A percentile compares a stretch with the other conserved stretches of the same genome.
Evolutionary conservation across 2,797 vertebrate genomes (phyloP).

Genomic region (Anguilla anguilla): DNA sequence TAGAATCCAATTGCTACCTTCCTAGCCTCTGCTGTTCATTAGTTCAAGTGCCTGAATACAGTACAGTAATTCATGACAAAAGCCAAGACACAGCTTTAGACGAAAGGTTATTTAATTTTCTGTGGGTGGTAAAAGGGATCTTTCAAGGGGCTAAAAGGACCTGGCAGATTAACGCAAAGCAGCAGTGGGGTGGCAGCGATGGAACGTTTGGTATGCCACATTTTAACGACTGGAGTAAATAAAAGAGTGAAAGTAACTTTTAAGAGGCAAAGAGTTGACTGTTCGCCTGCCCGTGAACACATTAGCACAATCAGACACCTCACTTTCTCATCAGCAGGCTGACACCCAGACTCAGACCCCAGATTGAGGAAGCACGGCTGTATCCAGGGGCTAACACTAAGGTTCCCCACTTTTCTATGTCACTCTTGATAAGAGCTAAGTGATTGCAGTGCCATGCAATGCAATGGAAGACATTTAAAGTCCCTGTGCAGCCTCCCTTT

Average conservation of each 20-base stretch:
- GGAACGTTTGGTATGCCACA: not conserved
- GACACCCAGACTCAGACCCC: not conserved
- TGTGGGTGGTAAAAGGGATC: not conserved
- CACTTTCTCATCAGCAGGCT: not conserved
- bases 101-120: not conserved
- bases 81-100: not conserved
- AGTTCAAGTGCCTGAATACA: not conserved
- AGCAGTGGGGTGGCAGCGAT: no score
- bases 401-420: not conserved
- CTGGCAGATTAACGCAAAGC: not conserved
- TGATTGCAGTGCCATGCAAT: not conserved
- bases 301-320: not conserved
- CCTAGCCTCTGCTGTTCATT: not conserved
- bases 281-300: not conserved
- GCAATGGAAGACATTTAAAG: not conserved
- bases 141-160: not conserved
- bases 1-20: not conserved
- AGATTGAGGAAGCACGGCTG: not conserved
- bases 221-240: no score
- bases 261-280: not conserved
- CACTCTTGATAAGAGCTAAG: not conserved
- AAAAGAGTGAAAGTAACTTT: not conserved
- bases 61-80: not conserved
- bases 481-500: no score
- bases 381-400: no score